Evolutionary conservation across 2,888 invertebrate species (phyloP), one percentile per base, ranked within the genome.

Genomic region (Melipona beecheii): DNA sequence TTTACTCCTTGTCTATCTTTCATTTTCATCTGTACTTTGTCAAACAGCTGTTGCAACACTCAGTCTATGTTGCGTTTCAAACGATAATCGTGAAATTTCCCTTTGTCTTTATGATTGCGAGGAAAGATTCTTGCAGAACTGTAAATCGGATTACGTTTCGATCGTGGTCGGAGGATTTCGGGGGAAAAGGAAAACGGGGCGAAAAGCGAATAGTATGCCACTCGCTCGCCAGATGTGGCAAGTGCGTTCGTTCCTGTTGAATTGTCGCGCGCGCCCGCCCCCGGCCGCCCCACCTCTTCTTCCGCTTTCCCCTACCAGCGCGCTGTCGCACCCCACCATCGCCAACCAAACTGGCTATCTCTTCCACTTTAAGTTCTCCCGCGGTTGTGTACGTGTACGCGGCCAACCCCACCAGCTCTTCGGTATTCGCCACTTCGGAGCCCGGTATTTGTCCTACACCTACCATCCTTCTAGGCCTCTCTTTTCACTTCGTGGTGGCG

Each of bases 241-340:
- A 92, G 91, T 84, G 92, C 92, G 91, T 90, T 86, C 86, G 92
- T 93, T 92, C 89, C 90, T 89, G 92, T 91, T 92, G 93, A 94
- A 93, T 93, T 93, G 92, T 92, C 91, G 91, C 91, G 91, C 92
- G 92, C 92, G 92, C 92, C 94, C 94, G 94, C 94, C 94, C 93
- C 92, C 93, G 90, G 88, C 85, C 89, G 87, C 90, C 94, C 94
- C 92, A 89, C 91, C 91, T 86, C 82, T 81, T 88, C 83, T 78
- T 81, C 85, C 64, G 77, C 79, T 77, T 75, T 68, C 73, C 89
- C 92, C 93, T 92, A 85, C 93, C 87, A 86, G 56, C 70, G 43
- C 60, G n/a, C 24, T 58, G 75, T 24, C 21, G 31, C 74, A 75
- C 91, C 90, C 91, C 91, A 89, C 91, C 87, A 82, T 56, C 56